Percentiles rank a stretch among this genome's conserved stretches.
Conservation (phyloP, 2,797 vertebrate genomes). For the Streptopelia turtur region DNA sequence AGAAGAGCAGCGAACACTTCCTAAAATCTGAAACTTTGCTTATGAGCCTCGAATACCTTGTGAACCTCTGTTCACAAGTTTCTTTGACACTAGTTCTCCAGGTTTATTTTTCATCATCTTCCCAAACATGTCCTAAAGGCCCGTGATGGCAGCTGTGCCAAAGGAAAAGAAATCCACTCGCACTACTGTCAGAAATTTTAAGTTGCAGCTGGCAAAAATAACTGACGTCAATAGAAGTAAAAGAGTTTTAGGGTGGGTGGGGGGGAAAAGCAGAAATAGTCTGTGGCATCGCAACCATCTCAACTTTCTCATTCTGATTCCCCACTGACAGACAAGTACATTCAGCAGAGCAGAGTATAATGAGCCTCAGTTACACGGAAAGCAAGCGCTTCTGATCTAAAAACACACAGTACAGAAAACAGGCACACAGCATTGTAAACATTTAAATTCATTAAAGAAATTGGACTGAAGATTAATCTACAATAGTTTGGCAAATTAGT, state of each 20-base stretch:
- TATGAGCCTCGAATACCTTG: not conserved
- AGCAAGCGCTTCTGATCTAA: not conserved
- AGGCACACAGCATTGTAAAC: not conserved
- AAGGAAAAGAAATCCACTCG: not conserved
- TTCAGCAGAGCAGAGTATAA: not conserved
- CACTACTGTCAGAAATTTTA: not conserved
- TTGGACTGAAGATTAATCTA: not conserved
- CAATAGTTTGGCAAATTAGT: not conserved
- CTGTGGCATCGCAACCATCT: not conserved
- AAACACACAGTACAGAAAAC: not conserved
- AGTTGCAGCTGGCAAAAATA: not conserved
- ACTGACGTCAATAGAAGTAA: fast-evolving
- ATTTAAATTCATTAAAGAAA: not conserved
- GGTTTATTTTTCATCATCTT: not conserved
- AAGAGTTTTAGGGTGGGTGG: not conserved
- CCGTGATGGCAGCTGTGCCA: not conserved
- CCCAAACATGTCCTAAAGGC: not conserved
- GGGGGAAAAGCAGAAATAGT: not conserved
- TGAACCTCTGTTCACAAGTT: not conserved
- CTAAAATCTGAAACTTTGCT: not conserved
- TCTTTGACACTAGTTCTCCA: not conserved
- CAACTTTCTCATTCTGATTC: not conserved
- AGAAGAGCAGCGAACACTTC: not conserved
- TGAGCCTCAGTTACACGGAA: not conserved
- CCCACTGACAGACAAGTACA: not conserved